Evolutionary conservation across 1,140 invertebrate genomes (phyloP).

Genomic region (Heterodera schachtii): DNA sequence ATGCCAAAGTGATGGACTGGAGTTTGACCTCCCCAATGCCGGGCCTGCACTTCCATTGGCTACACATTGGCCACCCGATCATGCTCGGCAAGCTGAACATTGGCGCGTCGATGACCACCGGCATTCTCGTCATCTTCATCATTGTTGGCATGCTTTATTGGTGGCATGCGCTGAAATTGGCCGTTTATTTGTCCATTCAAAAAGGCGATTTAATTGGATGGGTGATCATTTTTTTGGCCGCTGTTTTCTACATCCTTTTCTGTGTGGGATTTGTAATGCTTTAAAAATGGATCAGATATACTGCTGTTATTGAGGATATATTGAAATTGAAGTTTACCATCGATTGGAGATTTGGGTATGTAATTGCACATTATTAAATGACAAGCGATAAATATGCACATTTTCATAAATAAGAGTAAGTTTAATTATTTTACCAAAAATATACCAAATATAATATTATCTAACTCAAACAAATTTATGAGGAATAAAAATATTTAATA

Average conservation of each 20-base stretch:
- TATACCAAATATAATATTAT: too few species aligned
- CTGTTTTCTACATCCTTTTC: neutral
- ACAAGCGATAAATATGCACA: too few species aligned
- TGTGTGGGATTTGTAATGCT: neutral
- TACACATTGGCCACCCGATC: neutral
- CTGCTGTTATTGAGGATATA: too few species aligned
- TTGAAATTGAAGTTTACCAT: too few species aligned
- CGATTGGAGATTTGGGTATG: too few species aligned
- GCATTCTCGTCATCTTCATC: neutral
- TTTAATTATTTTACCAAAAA: too few species aligned
- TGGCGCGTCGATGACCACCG: neutral
- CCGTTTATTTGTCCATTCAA: neutral
- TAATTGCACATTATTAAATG: too few species aligned
- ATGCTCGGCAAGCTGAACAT: neutral
- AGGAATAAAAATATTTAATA: too few species aligned
- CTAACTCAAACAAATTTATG: too few species aligned
- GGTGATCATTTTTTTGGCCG: neutral
- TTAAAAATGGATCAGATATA: too few species aligned
- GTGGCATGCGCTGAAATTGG: neutral
- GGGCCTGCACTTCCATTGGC: neutral
- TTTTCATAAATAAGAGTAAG: too few species aligned
- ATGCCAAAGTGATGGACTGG: neutral
- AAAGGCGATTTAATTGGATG: neutral
- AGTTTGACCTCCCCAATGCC: neutral
- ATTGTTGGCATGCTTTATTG: neutral